These are phyloP conservation scores for Hyla sarda DNA, from an alignment of 2,113 vertebrate species.

Conservation along the genomic window DNA sequence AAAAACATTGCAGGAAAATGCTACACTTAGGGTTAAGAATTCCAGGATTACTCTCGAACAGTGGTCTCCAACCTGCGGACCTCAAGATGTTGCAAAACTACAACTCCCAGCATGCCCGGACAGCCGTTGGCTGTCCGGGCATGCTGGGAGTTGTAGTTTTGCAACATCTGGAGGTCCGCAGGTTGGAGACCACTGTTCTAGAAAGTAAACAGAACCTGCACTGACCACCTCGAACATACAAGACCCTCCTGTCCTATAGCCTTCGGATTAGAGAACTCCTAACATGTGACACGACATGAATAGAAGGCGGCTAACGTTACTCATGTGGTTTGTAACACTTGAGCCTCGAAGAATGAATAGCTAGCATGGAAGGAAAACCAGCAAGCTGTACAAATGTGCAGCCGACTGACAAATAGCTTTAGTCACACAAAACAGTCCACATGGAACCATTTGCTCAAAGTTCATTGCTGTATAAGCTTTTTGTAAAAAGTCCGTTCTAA, in stretches of 20 bases:
- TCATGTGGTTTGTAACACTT: slow-evolving; percentile 15
- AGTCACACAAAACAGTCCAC: background rate
- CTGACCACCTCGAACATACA: background rate
- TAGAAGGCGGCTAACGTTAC: background rate
- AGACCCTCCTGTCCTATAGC: background rate
- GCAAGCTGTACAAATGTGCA: background rate
- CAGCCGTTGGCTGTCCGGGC: too few relatives aligned
- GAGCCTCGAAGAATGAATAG: background rate
- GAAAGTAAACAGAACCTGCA: background rate
- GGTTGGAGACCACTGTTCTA: background rate
- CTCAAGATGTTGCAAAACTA: too few relatives aligned
- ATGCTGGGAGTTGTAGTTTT: too few relatives aligned
- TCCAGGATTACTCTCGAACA: too few relatives aligned
- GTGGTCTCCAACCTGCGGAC: too few relatives aligned
- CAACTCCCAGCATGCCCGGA: too few relatives aligned
- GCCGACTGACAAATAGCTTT: background rate
- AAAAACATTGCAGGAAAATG: too few relatives aligned
- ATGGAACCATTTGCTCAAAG: background rate
- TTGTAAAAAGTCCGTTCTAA: background rate
- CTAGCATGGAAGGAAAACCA: background rate
- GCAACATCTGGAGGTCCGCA: too few relatives aligned
- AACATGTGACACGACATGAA: background rate
- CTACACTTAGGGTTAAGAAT: too few relatives aligned
- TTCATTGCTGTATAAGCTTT: background rate
- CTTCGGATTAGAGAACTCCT: background rate